Conservation (phyloP, 2,888 invertebrate genomes). For the Scelioninae gen. 1 region DNA sequence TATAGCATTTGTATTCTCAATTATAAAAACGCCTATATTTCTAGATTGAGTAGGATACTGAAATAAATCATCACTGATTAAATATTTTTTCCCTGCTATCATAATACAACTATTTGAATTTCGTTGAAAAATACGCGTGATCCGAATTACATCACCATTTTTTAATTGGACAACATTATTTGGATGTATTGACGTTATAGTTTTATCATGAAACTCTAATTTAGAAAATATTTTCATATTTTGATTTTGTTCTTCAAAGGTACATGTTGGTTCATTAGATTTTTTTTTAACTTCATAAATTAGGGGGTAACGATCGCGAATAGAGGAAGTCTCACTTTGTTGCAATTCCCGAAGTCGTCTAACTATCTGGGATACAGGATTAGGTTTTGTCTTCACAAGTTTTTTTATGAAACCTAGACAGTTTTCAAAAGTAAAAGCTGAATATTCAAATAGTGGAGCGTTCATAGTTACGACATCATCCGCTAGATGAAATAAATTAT, state of each 20-base stretch:
- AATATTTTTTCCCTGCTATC: too few species aligned
- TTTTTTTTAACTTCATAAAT: not conserved
- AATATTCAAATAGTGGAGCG: not conserved
- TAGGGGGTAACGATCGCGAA: not conserved
- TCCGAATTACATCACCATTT: not conserved
- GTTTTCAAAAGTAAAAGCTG: not conserved
- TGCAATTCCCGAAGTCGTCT: not conserved
- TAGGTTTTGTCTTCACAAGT: not conserved
- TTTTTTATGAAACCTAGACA: not conserved
- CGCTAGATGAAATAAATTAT: not conserved
- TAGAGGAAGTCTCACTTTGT: not conserved
- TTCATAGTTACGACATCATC: not conserved
- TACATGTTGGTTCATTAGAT: not conserved
- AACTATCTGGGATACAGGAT: not conserved
- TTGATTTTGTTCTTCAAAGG: not conserved
- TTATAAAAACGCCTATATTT: too few species aligned
- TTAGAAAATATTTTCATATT: not conserved
- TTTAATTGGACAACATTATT: slow-evolving; percentile 12
- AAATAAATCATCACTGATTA: too few species aligned
- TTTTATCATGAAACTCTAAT: not conserved
- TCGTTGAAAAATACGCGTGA: too few species aligned
- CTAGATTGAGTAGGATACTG: too few species aligned
- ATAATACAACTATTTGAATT: too few species aligned
- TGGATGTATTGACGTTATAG: not conserved
- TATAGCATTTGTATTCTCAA: too few species aligned